phyloP scores from a whole-genome alignment of 2,888 invertebrate genomes.

The Agrotis exclamationis region DNA sequence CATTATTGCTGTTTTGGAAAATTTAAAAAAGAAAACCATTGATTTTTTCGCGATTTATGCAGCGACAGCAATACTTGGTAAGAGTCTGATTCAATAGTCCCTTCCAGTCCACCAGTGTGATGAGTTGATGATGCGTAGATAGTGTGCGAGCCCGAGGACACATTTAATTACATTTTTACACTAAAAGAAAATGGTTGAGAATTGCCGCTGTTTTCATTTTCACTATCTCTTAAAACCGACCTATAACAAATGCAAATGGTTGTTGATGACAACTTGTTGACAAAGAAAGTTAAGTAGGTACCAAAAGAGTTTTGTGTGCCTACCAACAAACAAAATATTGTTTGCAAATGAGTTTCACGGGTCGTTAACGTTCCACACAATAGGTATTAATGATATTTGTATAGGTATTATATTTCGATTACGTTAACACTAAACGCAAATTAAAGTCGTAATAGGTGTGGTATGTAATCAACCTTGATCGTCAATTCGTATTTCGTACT shows the following conservation, averaged over 20 bases:
- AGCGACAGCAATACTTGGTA: too few species aligned
- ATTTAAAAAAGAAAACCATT: background rate
- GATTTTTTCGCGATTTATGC: too few species aligned
- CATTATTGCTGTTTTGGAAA: background rate
- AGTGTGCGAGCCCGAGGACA: too few species aligned
- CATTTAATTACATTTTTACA: too few species aligned
- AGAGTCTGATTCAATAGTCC: too few species aligned
- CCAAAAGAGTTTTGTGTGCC: background rate
- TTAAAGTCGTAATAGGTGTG: slow-evolving; percentile 9
- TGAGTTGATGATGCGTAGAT: too few species aligned
- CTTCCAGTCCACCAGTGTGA: too few species aligned
- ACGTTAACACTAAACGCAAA: slow-evolving; percentile 6
- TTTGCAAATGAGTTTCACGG: slow-evolving; percentile 13
- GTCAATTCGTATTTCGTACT: slow-evolving; percentile 21
- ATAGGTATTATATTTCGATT: slow-evolving; percentile 27
- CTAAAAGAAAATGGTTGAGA: background rate
- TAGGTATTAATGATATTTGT: slow-evolving; percentile 22
- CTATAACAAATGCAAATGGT: slow-evolving; percentile 4
- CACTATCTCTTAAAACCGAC: background rate
- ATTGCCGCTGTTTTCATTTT: background rate
- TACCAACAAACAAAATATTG: background rate
- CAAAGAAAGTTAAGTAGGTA: slow-evolving; percentile 8
- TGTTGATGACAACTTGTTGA: background rate
- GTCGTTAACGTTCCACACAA: background rate
- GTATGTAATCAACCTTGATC: slow-evolving; percentile 30